Evolutionary conservation across 1,140 invertebrate species (phyloP).

Genomic region (Hycleus phaleratus): DNA sequence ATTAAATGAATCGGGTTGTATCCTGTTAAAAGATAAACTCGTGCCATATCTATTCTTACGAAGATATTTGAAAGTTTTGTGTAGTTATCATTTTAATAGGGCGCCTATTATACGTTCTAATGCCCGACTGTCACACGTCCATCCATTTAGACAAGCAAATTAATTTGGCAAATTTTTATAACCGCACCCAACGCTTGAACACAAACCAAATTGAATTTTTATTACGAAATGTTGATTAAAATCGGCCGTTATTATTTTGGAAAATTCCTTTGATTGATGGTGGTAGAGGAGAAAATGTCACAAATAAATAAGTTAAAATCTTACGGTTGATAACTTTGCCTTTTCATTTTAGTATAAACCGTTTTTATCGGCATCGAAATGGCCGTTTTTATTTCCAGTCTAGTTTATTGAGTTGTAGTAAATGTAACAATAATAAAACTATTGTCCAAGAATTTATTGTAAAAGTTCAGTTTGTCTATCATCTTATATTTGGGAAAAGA

Average conservation of each 20-base stretch:
- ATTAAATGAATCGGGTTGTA: too few relatives aligned
- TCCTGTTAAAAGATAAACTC: too few relatives aligned
- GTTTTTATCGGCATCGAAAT: background rate
- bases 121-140: background rate
- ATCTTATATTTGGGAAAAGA: too few relatives aligned
- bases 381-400: conserved; percentile 3
- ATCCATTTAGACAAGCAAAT: conserved; percentile 1
- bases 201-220: conserved; percentile 13
- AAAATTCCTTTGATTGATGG: too few relatives aligned
- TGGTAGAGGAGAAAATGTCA: conserved; percentile 4
- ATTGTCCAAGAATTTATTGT: conserved; percentile 12
- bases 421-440: conserved; percentile 13
- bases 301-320: conserved; percentile 9
- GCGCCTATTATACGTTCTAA: too few relatives aligned
- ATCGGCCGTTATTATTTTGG: background rate
- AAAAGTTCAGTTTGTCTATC: too few relatives aligned
- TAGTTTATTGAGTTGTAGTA: conserved; percentile 8
- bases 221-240: conserved; percentile 8
- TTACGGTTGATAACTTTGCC: background rate
- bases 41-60: too few relatives aligned
- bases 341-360: background rate
- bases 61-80: too few relatives aligned
- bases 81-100: too few relatives aligned
- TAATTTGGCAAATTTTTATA: background rate
- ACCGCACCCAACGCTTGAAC: conserved; percentile 8